Conservation (phyloP, 30 jellyfish, hydroid and myxozoan genomes). For the Phacellophora camtschatica region DNA sequence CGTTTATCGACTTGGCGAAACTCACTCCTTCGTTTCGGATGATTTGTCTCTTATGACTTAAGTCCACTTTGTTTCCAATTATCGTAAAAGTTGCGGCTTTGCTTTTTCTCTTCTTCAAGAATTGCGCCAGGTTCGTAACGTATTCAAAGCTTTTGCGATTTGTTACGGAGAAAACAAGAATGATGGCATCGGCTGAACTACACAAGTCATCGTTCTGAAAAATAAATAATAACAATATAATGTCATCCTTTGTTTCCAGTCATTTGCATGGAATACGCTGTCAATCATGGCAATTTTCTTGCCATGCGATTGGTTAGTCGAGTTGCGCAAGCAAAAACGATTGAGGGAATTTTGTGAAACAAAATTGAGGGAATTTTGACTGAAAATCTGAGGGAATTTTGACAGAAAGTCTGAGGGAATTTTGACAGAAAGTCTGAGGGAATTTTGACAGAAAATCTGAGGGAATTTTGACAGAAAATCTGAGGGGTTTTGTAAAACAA, state of each 20-base stretch:
- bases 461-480: no score
- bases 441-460: no score
- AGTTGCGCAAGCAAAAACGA: no score
- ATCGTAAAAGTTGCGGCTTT: constrained; percentile 65
- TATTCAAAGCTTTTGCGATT: constrained; percentile 62
- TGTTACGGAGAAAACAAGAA: constrained; percentile 79
- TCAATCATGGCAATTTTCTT: no score
- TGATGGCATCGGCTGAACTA: constrained; percentile 48
- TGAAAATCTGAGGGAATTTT: neutral
- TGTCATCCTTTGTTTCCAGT: no score
- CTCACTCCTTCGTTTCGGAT: constrained; percentile 48
- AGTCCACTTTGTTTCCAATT: constrained; percentile 80
- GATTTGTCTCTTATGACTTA: constrained; percentile 75
- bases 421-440: no score
- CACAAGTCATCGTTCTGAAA: constrained; percentile 54
- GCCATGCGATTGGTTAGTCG: no score
- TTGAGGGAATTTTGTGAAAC: no score
- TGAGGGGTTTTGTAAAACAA: no score
- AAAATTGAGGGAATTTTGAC: neutral
- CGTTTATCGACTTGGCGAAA: constrained; percentile 51
- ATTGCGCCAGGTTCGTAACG: constrained; percentile 29
- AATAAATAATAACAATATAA: neutral
- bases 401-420: neutral
- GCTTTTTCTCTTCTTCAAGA: constrained; percentile 42
- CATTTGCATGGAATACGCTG: no score